Conservation (phyloP, 1,140 invertebrate species). For the Aphidius ervi region DNA sequence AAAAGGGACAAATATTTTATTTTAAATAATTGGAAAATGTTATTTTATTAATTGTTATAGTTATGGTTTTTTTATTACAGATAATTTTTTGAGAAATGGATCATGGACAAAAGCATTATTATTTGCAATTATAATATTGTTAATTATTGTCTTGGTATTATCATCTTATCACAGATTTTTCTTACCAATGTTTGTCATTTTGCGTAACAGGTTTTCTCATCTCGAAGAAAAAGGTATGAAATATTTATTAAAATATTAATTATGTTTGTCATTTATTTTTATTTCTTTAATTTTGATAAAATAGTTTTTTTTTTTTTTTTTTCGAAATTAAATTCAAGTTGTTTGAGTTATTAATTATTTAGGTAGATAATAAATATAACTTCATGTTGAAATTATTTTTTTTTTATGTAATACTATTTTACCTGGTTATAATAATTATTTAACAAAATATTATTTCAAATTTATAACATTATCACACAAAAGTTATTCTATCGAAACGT, state of each 20-base stretch:
- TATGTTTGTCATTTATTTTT: too few relatives aligned
- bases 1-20: too few relatives aligned
- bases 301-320: slow-evolving; percentile 1
- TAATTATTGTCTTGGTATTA: slow-evolving; percentile 39
- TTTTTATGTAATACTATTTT: too few relatives aligned
- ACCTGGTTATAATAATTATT: too few relatives aligned
- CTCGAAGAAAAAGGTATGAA: slow-evolving; percentile 48
- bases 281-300: too few relatives aligned
- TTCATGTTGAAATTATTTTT: neutral
- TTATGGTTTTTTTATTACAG: slow-evolving; percentile 31
- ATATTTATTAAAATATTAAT: too few relatives aligned
- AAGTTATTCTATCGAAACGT: too few relatives aligned
- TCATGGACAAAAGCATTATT: slow-evolving; percentile 46
- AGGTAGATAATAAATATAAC: neutral
- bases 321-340: neutral
- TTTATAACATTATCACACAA: too few relatives aligned
- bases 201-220: slow-evolving; percentile 45
- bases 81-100: slow-evolving; percentile 33
- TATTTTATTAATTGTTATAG: too few relatives aligned
- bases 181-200: slow-evolving; percentile 42
- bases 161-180: slow-evolving; percentile 48
- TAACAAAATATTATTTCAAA: too few relatives aligned
- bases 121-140: slow-evolving; percentile 38
- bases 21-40: too few relatives aligned
- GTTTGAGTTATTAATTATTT: neutral